These are phyloP conservation scores for Delphinapterus leucas DNA, from an alignment of 2,113 vertebrate species.

Conservation along the genomic window DNA sequence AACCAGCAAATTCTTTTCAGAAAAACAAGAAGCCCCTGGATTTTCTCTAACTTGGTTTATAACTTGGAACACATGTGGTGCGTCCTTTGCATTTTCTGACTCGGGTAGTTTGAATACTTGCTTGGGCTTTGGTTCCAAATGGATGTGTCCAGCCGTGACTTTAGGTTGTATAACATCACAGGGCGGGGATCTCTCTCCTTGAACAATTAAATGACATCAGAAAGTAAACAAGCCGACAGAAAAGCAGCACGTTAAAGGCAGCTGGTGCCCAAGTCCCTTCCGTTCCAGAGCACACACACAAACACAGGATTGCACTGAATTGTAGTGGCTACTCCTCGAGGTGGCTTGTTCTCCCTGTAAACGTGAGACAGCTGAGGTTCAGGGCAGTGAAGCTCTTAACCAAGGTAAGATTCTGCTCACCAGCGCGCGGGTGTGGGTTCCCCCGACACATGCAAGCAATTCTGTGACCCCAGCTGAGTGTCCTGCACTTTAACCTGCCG, in stretches of 20 bases:
- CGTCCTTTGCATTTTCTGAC: conserved; percentile 9
- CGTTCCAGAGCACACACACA: background rate
- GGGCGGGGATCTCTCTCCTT: background rate
- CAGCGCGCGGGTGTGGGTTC: background rate
- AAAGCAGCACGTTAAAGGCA: background rate
- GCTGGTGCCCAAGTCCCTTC: background rate
- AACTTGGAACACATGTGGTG: conserved; percentile 29
- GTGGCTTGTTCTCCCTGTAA: background rate
- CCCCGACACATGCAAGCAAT: background rate
- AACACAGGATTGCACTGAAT: background rate
- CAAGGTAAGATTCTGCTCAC: background rate
- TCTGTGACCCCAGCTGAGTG: background rate
- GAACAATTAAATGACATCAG: background rate
- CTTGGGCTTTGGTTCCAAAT: background rate
- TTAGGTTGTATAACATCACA: background rate
- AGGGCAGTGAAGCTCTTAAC: background rate
- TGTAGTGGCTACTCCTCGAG: background rate
- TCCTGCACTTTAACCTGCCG: background rate
- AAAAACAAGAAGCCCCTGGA: conserved; percentile 25
- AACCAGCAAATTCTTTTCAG: conserved; percentile 32
- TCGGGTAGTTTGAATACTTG: background rate
- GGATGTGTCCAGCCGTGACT: background rate
- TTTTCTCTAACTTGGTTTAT: conserved; percentile 27
- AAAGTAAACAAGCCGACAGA: background rate
- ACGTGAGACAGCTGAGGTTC: background rate